phyloP scores from a whole-genome alignment of 2,888 invertebrate species.

The Drosophila acutilabella region DNA sequence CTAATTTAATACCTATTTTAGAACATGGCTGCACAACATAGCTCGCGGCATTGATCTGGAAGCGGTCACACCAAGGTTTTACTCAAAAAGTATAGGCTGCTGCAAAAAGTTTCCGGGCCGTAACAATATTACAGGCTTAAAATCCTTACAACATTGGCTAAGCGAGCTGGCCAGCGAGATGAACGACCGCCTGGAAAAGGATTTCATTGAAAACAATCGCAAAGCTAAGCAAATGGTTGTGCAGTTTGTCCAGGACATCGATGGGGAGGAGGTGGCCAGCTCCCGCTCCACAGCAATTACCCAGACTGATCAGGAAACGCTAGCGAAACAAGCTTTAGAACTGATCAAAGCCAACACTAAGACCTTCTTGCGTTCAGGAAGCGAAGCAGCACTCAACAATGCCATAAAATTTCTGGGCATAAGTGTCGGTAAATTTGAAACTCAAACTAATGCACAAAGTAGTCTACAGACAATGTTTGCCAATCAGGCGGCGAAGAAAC shows the following conservation, averaged over 20 bases:
- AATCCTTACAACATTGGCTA: slow-evolving; percentile 92
- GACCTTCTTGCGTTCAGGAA: slow-evolving; percentile 80
- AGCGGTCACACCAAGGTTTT: slow-evolving; percentile 92
- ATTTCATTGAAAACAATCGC: slow-evolving; percentile 92
- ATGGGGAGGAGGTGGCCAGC: slow-evolving; percentile 87
- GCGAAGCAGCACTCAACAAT: slow-evolving; percentile 84
- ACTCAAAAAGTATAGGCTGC: slow-evolving; percentile 97
- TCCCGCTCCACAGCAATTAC: slow-evolving; percentile 88
- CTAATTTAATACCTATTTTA: slow-evolving; percentile 77
- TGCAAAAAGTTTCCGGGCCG: slow-evolving; percentile 97
- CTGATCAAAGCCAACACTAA: slow-evolving; percentile 88
- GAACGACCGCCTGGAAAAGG: slow-evolving; percentile 92
- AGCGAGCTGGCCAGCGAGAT: slow-evolving; percentile 93
- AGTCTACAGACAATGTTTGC: slow-evolving; percentile 88
- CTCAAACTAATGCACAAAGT: slow-evolving; percentile 86
- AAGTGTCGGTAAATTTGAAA: slow-evolving; percentile 92
- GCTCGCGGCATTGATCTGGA: slow-evolving; percentile 95
- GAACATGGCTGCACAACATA: slow-evolving; percentile 93
- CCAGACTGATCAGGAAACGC: slow-evolving; percentile 88
- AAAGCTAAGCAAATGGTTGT: slow-evolving; percentile 91
- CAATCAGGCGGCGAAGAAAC: slow-evolving; percentile 81
- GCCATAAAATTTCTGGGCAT: slow-evolving; percentile 90
- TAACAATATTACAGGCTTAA: slow-evolving; percentile 88
- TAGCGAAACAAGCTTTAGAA: slow-evolving; percentile 89
- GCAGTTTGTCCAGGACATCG: slow-evolving; percentile 87